Percentiles rank a stretch among this genome's conserved stretches.
phyloP scores from a whole-genome alignment of 1,140 invertebrate species.

The Caenorhabditis inopinata region DNA sequence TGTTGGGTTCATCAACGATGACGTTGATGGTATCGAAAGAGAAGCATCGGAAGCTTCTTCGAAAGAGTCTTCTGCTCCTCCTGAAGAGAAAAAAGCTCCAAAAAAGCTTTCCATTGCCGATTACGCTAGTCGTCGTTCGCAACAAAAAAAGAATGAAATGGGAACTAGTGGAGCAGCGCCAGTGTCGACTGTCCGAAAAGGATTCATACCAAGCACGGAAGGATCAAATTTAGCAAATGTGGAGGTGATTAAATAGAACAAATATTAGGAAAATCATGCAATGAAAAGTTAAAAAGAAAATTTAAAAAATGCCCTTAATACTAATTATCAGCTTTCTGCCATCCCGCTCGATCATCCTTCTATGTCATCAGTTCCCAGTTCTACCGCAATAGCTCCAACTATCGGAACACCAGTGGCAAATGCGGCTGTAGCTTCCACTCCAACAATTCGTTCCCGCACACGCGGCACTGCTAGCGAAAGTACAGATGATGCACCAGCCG shows the following conservation, averaged over 20 bases:
- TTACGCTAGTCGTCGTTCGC: neutral
- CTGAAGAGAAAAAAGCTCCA: neutral
- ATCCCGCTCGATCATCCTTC: neutral
- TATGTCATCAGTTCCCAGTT: too few species aligned
- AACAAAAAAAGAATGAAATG: neutral
- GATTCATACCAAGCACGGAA: conserved; percentile 11
- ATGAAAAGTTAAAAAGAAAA: neutral
- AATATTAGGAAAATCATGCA: too few species aligned
- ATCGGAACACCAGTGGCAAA: neutral
- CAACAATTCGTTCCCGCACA: neutral
- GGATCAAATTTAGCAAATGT: neutral
- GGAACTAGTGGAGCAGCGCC: neutral
- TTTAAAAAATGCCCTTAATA: too few species aligned
- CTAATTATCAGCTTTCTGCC: neutral
- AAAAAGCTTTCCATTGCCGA: neutral
- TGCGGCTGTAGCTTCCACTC: neutral
- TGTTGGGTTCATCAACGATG: neutral
- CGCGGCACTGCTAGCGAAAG: neutral
- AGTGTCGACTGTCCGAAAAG: neutral
- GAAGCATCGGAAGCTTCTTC: neutral
- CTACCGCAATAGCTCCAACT: neutral
- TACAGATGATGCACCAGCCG: neutral
- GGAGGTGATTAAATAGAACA: neutral
- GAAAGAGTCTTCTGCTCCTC: neutral
- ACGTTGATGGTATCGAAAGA: neutral